Base-by-base conservation (phyloP, 2,797 vertebrate genomes). In the Pangasius djambal region DNA sequence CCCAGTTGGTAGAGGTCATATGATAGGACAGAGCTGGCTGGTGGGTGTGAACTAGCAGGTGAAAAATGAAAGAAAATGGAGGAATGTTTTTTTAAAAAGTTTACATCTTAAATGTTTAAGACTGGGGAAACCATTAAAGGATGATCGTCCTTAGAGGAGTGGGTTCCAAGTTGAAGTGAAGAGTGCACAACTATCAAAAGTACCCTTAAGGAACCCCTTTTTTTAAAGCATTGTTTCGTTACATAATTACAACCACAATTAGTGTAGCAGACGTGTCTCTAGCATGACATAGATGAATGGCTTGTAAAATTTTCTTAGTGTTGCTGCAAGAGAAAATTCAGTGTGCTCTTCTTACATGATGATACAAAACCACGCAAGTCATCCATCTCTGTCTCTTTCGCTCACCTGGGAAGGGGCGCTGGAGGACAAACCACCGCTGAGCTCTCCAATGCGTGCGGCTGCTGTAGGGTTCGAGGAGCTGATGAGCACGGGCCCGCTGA, bases 401-500 rank as follows among this genome's bases (percentile, higher is more conserved):
- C 91, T 94, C 94, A 99, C 98, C 98, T 99, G 98, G 95, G 99
- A 99, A 88, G 98, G 99, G 86, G 98, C 98, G 86, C 98, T 99
- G 92, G 98, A 99, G 92, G 99, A 99, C 44, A 99, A 97, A 1
- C 98, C 98, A 9, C 98, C 99, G 0, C 97, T 97, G 91, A 99
- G 96, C 93, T 99, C 99, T 4, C 97, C 97, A 0, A 99, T 99
- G 2, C 98, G 97, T 0, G 98, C 98, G 0, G 98, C 99, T 0
- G 99, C 99, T 0, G 99, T 98, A 52, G 98, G 99, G 93, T 99
- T 99, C 93, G 98, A 99, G 93, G 98, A 99, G 95, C 98, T 99
- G 95, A 99, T 99, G 92, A 99, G 98, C 72, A 99, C 98, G 0
- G 98, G 99, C 44, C 98, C 98, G n/a, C 99, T 99, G 91, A 99